phyloP scores from a whole-genome alignment of 2,888 invertebrate species.

The Cantharis rustica region DNA sequence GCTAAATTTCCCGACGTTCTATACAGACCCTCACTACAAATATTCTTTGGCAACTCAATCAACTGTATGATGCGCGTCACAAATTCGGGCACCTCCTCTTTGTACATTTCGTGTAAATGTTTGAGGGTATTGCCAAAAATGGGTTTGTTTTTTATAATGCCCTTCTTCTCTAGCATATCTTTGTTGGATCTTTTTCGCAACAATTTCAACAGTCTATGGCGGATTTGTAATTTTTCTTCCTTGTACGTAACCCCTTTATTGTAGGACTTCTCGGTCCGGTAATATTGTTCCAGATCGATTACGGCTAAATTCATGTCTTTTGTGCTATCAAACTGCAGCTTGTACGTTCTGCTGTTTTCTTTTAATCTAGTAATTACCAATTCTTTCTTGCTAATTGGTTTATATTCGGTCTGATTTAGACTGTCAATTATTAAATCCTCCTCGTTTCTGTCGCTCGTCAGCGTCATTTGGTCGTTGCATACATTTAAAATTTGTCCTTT shows the following conservation, averaged over 20 bases:
- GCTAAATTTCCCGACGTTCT: constrained; percentile 91
- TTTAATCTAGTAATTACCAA: constrained; percentile 9
- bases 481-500: constrained; percentile 26
- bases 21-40: constrained; percentile 76
- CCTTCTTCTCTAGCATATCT: constrained; percentile 78
- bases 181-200: constrained; percentile 77
- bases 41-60: constrained; percentile 74
- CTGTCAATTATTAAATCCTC: constrained; percentile 16
- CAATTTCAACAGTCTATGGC: constrained; percentile 59
- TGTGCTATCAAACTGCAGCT: constrained; percentile 42
- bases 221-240: constrained; percentile 40
- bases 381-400: constrained; percentile 24
- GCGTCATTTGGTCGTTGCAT: constrained; percentile 12
- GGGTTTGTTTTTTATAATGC: constrained; percentile 85
- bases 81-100: constrained; percentile 76
- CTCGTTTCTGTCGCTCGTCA: constrained; percentile 22
- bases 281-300: constrained; percentile 34
- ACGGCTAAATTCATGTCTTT: constrained; percentile 39
- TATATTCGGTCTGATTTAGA: constrained; percentile 16
- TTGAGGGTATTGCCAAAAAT: constrained; percentile 82
- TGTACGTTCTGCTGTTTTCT: constrained; percentile 30
- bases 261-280: constrained; percentile 35
- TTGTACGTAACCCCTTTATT: constrained; percentile 8
- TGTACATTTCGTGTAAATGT: constrained; percentile 67
- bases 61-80: constrained; percentile 78